Evolutionary conservation across 2,113 vertebrate genomes (phyloP), one percentile per base, ranked within the genome.

Genomic region (Gasterosteus aculeatus): DNA sequence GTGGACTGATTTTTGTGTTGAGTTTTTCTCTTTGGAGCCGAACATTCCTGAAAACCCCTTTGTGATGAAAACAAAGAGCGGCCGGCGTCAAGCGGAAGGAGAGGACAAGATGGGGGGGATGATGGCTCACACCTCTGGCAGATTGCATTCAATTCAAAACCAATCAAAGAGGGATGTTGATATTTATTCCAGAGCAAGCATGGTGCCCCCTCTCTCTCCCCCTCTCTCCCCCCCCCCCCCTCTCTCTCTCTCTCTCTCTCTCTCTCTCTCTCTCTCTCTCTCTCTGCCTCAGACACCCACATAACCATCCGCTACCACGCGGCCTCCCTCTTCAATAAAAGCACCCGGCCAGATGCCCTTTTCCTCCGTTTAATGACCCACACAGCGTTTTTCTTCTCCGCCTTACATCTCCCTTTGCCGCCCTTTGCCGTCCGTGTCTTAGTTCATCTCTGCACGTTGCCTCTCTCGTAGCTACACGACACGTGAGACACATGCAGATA

Each of bases 61-160:
- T 77, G 80, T 89, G 83, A 81, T 85, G 76, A 81, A 85, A 87
- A 80, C 75, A 86, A 82, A 88, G 81, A 60, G 69, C 71, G 60
- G 72, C 61, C 81, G 78, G 77, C 77, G 74, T 86, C 58, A 66
- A 85, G 87, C 72, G 79, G 75, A 88, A 72, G 75, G 22, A 84
- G 73, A 72, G 83, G 84, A 82, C 73, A 77, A 68, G 63, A 47
- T 26, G 9, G n/a, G 42, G 18, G 66, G 85, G 74, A 83, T 85
- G 77, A 89, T 84, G 84, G 77, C 83, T 91, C 82, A 75, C 78
- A 79, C 69, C 85, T 84, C 78, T 78, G 85, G 87, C 85, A 89
- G 87, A 89, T 88, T 91, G 90, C 81, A 79, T 91, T 91, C 85
- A 89, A 89, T 91, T 89, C 84, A 81, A 86, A 88, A 91, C 90